Base-by-base conservation (phyloP, 2,797 vertebrate species). In the Linurgus olivaceus region DNA sequence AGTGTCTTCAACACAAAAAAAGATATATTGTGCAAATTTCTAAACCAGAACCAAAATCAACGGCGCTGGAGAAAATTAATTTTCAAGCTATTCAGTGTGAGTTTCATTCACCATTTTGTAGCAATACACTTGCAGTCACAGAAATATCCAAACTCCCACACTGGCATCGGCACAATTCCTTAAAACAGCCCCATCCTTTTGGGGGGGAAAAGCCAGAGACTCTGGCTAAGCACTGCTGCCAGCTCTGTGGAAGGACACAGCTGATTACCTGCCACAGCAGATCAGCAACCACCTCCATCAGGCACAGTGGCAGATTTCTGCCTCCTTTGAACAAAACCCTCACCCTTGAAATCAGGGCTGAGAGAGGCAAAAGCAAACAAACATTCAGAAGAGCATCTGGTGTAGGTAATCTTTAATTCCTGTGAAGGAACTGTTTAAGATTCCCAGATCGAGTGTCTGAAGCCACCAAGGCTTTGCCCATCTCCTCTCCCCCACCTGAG, bases 231-330 rank as follows among this genome's bases (percentile, higher is more conserved):
- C 28, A 7, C 13, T 48, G 61, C 61, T 89, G 85, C 81, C 78
- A 87, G 25, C 21, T 52, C 13, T 7, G 50, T 21, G 52, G 65
- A 77, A 68, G 59, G 66, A 75, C 3, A 33, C 40, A 81, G 87
- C 74, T 57, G 50, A 89, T 44, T 37, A 40, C 74, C 81, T 80
- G 82, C 63, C 79, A 82, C 0, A 8, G 67, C 42, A 78, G 7
- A 70, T 76, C 86, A 89, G 58, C 85, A 68, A 20, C 52, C 54
- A 23, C 33, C 71, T 89, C 81, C 33, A 70, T 62, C 87, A 78
- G 78, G 58, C 4, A 6, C 70, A 37, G 50, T 0, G 0, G 42
- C 59, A 76, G 38, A 8, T 52, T 58, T 66, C 51, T 83, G 44
- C 59, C 66, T 88, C 40, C 44, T 86, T 7, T 20, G 35, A 79